phyloP scores from a whole-genome alignment of 2,797 vertebrate genomes.

The Pteropus rufus region DNA sequence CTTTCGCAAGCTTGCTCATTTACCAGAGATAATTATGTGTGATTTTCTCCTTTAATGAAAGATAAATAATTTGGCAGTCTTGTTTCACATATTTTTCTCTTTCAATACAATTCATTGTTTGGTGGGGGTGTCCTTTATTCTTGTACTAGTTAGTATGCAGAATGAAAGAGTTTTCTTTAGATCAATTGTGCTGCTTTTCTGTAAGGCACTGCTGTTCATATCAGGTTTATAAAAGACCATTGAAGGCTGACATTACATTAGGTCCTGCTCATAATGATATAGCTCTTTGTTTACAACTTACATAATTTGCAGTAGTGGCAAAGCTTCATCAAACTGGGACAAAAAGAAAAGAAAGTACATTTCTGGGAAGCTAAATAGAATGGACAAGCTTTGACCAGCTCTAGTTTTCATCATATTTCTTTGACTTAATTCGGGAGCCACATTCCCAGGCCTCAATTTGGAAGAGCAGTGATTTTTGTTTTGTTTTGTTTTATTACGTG shows the following conservation, averaged over 20 bases:
- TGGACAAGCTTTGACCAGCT: not conserved
- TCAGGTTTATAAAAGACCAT: conserved; percentile 61
- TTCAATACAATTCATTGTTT: conserved; percentile 74
- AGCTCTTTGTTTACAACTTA: conserved; percentile 67
- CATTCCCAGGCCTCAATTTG: not conserved
- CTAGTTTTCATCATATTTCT: conserved; percentile 59
- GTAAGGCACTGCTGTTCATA: conserved; percentile 46
- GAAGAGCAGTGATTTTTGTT: not conserved
- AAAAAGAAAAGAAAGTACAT: conserved; percentile 60
- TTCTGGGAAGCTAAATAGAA: conserved; percentile 58
- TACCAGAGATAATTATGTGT: conserved; percentile 77
- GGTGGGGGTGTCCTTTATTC: conserved; percentile 36
- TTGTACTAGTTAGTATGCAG: conserved; percentile 39
- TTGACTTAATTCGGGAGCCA: conserved; percentile 40
- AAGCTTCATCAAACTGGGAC: conserved; percentile 56
- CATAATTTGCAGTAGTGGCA: conserved; percentile 59
- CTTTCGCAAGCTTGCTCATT: conserved; percentile 73
- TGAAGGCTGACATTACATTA: conserved; percentile 58
- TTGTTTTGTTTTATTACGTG: not conserved
- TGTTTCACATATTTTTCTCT: conserved; percentile 71
- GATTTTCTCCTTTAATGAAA: conserved; percentile 81
- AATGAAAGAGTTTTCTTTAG: conserved; percentile 62
- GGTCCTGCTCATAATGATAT: conserved; percentile 60
- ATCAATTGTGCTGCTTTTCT: conserved; percentile 67
- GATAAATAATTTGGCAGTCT: conserved; percentile 80